Percentiles rank a stretch among this genome's conserved stretches.
phyloP scores from a whole-genome alignment of 2,888 invertebrate species.

The Neoitamus cyanurus region DNA sequence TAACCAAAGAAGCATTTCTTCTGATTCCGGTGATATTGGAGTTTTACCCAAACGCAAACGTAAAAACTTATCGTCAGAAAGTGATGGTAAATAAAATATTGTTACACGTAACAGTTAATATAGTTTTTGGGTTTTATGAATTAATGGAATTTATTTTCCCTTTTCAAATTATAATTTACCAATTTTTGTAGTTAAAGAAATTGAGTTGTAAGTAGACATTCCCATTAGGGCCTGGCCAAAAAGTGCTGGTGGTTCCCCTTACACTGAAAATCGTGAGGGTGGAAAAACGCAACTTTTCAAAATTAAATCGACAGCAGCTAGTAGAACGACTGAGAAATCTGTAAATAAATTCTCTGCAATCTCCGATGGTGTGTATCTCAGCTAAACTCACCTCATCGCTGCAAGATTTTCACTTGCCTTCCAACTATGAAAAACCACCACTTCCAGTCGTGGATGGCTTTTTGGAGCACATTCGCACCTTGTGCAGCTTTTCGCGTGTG shows the following conservation, averaged over 20 bases:
- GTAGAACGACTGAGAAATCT: too few species aligned
- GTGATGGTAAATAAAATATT: background rate
- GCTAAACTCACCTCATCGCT: background rate
- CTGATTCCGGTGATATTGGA: background rate
- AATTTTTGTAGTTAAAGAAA: too few species aligned
- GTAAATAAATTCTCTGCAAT: background rate
- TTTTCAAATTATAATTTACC: conserved; percentile 16
- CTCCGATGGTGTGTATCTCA: background rate
- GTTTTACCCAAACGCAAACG: background rate
- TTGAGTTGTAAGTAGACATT: too few species aligned
- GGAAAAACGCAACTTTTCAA: too few species aligned
- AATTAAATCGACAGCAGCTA: too few species aligned
- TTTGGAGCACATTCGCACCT: background rate
- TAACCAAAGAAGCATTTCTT: background rate
- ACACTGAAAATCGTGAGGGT: too few species aligned
- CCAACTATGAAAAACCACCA: background rate
- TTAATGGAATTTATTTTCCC: background rate
- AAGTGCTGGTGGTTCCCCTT: too few species aligned
- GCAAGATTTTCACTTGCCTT: background rate
- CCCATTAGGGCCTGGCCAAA: too few species aligned
- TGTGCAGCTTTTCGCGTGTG: background rate
- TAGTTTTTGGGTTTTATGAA: background rate
- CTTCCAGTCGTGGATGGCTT: background rate
- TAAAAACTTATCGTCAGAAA: background rate
- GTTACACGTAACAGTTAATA: background rate